Base-by-base conservation (phyloP, 2,797 vertebrate species). In the Carcharodon carcharias region DNA sequence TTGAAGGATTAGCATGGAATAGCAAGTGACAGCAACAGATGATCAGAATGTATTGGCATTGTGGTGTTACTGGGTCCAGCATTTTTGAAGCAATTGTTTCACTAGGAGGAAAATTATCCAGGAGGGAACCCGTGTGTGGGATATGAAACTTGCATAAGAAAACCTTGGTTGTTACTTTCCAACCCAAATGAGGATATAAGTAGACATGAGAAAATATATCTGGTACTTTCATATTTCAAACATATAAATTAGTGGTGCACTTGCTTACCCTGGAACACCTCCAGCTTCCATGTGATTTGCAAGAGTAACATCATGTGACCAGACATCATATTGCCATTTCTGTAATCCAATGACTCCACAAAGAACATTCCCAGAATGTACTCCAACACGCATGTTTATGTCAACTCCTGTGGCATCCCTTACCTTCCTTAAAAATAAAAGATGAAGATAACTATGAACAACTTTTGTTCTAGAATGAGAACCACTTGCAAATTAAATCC, bases 201-300 rank as follows among this genome's bases (percentile, higher is more conserved):
- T 77, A 35, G 6, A 40, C 26, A 77, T 65, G 35, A 16, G 45
- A 28, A 56, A 56, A 95, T 73, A 93, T 26, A 54, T 58, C 6
- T 35, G 40, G 67, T 73, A 73, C 7, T 56, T 35, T 73, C 35
- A 73, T 21, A 71, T 54, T 54, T 40, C 26, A 73, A 73, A 95
- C 14, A 73, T 95, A 31, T 56, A 56, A 95, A n/a, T 35, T 31
- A 14, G 67, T 73, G 18, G 7, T 56, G 67, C 69, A 95, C 12
- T 73, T n/a, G 50, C 98, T 98, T 97, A 99, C 99, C 99, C 99
- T 0, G 99, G 99, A 95, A 99, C 98, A 65, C 99, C 99, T 96
- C 99, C 99, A 35, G 99, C 99, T 97, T 99, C 99, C 99, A 99
- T 99, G 97, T 99, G 99, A 97, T 99, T 99, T 97, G 99, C 99